A percentile compares a stretch with the other conserved stretches of the same genome.
Evolutionary conservation across 2,797 vertebrate genomes (phyloP).

Genomic region (Hyperoplus immaculatus): DNA sequence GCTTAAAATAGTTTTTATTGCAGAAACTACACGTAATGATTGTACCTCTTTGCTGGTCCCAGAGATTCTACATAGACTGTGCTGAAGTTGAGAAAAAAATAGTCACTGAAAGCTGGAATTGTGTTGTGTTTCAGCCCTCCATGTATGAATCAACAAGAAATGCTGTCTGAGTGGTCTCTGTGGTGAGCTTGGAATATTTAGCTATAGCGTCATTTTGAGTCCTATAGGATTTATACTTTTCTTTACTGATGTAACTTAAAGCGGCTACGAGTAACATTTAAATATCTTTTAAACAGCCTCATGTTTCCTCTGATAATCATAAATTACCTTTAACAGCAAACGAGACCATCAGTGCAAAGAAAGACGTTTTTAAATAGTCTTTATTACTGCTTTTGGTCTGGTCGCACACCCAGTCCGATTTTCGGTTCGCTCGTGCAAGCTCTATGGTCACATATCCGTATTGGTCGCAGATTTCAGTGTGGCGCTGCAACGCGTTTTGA

Average conservation of each 20-base stretch:
- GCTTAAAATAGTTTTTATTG: slow-evolving; percentile 9
- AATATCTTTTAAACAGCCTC: no score
- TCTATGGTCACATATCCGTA: no score
- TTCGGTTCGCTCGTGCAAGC: no score
- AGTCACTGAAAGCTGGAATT: not conserved
- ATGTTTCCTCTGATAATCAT: no score
- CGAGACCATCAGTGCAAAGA: no score
- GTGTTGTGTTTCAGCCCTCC: not conserved
- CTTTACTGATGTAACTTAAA: not conserved
- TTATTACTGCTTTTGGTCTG: no score
- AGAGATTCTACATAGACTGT: not conserved
- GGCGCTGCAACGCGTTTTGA: no score
- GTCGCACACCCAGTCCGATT: no score
- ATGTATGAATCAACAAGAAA: slow-evolving; percentile 2
- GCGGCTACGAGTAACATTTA: no score
- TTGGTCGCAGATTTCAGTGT: no score
- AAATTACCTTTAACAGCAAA: no score
- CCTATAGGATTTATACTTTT: not conserved
- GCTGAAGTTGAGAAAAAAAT: not conserved
- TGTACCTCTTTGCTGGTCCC: not conserved
- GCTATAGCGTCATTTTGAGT: not conserved
- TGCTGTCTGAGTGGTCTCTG: slow-evolving; percentile 1
- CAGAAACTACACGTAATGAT: not conserved
- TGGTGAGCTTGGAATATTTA: slow-evolving; percentile 10
- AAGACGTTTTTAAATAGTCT: no score